Percentiles rank a stretch among this genome's conserved stretches.
phyloP scores from a whole-genome alignment of 2,797 vertebrate species.

The Enteromius unitaeniatus region DNA sequence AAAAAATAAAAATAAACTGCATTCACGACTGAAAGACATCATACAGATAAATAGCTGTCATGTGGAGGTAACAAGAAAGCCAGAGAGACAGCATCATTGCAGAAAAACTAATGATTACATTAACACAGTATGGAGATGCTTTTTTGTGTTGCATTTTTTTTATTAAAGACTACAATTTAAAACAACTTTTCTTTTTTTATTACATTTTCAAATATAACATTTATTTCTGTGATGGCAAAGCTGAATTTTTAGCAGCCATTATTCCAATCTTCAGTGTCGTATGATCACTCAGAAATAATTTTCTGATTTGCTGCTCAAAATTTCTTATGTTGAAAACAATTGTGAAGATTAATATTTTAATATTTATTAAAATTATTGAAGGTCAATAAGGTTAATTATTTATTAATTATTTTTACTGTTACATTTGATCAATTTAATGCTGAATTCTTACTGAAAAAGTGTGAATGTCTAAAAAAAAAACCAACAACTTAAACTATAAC shows the following conservation, averaged over 20 bases:
- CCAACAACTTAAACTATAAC: background rate
- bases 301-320: background rate
- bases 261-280: background rate
- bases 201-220: background rate
- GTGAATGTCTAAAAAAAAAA: background rate
- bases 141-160: background rate
- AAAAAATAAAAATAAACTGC: background rate
- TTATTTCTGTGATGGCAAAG: background rate
- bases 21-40: background rate
- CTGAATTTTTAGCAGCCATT: background rate
- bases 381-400: no score
- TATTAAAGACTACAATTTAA: no score
- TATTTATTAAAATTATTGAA: no score
- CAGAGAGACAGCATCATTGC: background rate
- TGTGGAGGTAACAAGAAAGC: background rate
- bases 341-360: background rate
- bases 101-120: background rate
- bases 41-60: background rate
- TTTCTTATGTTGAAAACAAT: constrained; percentile 1
- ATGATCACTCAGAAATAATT: background rate
- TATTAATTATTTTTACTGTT: background rate
- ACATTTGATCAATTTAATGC: background rate
- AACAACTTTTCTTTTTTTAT: background rate
- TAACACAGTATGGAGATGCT: background rate
- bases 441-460: background rate